Conservation (phyloP, 2,888 invertebrate genomes). For the Chrysotoxum bicinctum region DNA sequence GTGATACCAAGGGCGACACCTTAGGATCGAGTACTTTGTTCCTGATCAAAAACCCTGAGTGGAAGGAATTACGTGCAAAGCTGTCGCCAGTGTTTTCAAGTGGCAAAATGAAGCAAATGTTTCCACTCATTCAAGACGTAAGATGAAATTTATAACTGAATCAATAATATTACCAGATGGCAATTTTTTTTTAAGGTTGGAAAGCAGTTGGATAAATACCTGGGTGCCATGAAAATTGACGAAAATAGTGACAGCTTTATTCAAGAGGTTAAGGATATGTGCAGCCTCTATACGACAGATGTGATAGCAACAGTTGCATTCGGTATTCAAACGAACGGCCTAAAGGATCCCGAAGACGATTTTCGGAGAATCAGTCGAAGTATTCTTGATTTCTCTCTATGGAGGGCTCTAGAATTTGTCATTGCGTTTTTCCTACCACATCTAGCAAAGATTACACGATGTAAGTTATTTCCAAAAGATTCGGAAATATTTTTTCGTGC, state of each 20-base stretch:
- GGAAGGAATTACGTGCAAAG: constrained; percentile 81
- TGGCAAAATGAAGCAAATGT: constrained; percentile 80
- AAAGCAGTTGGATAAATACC: constrained; percentile 61
- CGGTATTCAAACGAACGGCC: constrained; percentile 74
- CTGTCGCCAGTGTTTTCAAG: constrained; percentile 82
- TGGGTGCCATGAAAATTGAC: constrained; percentile 12
- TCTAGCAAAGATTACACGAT: constrained; percentile 57
- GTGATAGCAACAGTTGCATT: constrained; percentile 75
- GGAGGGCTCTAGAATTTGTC: constrained; percentile 70
- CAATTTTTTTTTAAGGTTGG: no score
- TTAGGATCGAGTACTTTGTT: constrained; percentile 81
- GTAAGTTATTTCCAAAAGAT: constrained; percentile 73
- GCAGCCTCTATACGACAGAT: constrained; percentile 74
- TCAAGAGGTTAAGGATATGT: constrained; percentile 74
- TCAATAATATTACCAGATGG: no score
- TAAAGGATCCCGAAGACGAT: constrained; percentile 74
- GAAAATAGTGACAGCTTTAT: neutral
- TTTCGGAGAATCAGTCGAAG: constrained; percentile 73
- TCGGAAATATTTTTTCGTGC: constrained; percentile 77
- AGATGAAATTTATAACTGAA: neutral
- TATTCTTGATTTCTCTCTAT: constrained; percentile 69
- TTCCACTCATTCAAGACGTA: constrained; percentile 74
- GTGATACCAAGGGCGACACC: constrained; percentile 78
- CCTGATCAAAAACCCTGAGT: constrained; percentile 80
- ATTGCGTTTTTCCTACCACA: constrained; percentile 74